Evolutionary conservation across 2,113 vertebrate species (phyloP).

Genomic region (Cyanistes caeruleus): DNA sequence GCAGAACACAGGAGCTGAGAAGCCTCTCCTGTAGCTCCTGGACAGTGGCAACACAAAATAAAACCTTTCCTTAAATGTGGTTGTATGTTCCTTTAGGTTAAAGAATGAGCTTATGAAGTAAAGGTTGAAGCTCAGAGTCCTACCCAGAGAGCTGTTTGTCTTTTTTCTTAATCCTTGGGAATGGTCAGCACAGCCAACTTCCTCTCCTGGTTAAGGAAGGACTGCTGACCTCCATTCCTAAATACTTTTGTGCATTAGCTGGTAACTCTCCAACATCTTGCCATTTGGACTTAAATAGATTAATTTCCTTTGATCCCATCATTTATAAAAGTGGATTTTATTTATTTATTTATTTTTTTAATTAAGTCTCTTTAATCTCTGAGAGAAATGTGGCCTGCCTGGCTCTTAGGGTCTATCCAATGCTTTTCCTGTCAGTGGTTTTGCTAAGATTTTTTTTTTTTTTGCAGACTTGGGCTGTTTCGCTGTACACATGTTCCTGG

Average conservation of each 20-base stretch:
- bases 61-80: fast-evolving
- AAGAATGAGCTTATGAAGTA: neutral
- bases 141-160: neutral
- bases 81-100: neutral
- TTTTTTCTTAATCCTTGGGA: neutral
- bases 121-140: neutral
- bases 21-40: neutral
- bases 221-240: neutral
- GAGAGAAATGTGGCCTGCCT: neutral
- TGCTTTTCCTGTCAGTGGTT: neutral
- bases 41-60: neutral
- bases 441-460: neutral
- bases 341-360: neutral
- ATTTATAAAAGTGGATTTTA: neutral
- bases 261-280: neutral
- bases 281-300: neutral
- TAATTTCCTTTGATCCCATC: neutral
- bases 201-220: neutral
- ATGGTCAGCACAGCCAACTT: neutral
- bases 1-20: neutral
- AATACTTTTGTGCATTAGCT: neutral
- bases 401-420: neutral
- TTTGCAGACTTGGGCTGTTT: neutral
- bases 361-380: neutral
- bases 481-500: fast-evolving